These are phyloP conservation scores for Orchestia grillus DNA, from an alignment of 1,140 invertebrate genomes.

Conservation along the genomic window DNA sequence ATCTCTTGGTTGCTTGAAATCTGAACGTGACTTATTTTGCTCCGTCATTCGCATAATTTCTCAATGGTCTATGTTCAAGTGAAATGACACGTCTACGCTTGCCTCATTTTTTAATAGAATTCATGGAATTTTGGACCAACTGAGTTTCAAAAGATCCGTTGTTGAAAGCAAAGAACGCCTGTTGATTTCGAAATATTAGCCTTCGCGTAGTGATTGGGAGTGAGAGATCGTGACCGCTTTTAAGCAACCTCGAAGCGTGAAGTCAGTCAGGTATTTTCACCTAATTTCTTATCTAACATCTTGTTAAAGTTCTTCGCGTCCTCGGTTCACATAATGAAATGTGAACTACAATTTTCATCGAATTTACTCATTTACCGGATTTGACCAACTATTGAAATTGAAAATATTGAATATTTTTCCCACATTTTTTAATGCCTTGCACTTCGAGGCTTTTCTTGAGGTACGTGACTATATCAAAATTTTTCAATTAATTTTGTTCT, in stretches of 20 bases:
- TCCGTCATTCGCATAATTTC: neutral
- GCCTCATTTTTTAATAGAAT: neutral
- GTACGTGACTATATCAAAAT: neutral
- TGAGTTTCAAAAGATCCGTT: neutral
- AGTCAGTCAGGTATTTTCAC: neutral
- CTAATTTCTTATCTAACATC: neutral
- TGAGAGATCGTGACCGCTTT: neutral
- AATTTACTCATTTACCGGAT: neutral
- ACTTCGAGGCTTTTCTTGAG: neutral
- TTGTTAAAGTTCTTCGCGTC: neutral
- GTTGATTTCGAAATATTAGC: neutral
- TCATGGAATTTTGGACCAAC: neutral
- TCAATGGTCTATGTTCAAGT: neutral
- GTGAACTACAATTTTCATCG: neutral
- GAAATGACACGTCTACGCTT: neutral
- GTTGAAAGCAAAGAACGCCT: neutral
- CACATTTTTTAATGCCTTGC: neutral
- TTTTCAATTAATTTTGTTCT: neutral
- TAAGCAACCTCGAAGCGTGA: constrained; percentile 27
- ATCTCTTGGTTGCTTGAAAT: constrained; percentile 38
- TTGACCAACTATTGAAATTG: neutral
- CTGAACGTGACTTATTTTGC: neutral
- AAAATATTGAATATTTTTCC: neutral
- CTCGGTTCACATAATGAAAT: neutral
- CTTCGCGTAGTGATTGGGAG: neutral